Evolutionary conservation across 1,140 invertebrate species (phyloP).

Genomic region (Eriosoma lanigerum): DNA sequence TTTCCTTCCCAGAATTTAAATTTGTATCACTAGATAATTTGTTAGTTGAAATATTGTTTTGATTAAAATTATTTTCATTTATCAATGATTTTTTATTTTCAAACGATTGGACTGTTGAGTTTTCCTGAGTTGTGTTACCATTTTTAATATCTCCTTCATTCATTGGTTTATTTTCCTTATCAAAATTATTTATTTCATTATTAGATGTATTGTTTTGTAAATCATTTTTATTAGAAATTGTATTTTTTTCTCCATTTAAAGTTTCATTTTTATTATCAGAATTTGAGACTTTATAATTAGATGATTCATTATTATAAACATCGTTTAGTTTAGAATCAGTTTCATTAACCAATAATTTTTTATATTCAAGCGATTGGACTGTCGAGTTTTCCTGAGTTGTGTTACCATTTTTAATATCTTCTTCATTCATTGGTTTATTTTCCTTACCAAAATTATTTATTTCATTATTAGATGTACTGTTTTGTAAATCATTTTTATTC

Average conservation of each 20-base stretch:
- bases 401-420: background rate
- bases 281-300: too few relatives aligned
- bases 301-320: background rate
- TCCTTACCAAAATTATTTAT: background rate
- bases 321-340: background rate
- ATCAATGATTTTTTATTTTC: background rate
- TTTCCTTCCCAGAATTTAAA: background rate
- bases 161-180: background rate
- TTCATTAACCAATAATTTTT: background rate
- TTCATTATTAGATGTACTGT: background rate
- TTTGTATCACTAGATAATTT: background rate
- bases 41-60: background rate
- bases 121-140: background rate
- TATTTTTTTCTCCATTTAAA: background rate
- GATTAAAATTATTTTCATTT: background rate
- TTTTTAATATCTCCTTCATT: background rate
- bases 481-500: background rate
- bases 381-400: background rate
- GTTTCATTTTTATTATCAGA: background rate
- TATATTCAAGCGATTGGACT: background rate
- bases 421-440: background rate
- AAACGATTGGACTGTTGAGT: background rate
- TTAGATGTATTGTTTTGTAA: background rate
- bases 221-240: background rate
- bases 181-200: background rate